Conservation (phyloP, 2,113 vertebrate species). For the Phyllopteryx taeniolatus region DNA sequence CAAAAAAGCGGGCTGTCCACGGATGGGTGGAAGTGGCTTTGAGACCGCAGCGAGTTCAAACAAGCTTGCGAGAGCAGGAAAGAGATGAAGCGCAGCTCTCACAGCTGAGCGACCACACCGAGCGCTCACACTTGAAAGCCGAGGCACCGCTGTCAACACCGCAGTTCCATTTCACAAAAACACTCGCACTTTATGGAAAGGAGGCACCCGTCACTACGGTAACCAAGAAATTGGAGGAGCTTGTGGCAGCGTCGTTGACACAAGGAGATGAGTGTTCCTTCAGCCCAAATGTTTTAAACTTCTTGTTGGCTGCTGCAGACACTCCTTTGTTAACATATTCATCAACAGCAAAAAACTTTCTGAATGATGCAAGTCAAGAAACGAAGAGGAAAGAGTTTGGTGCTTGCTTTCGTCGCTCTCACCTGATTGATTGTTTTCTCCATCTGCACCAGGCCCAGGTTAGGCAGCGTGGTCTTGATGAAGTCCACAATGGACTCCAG, state of each 20-base stretch:
- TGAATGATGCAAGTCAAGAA: not conserved
- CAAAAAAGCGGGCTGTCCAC: not conserved
- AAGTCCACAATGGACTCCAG: conserved; percentile 95
- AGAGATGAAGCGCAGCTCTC: conserved; percentile 1
- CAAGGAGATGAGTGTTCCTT: not conserved
- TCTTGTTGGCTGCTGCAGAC: not conserved
- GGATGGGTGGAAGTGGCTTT: not conserved
- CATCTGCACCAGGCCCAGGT: conserved; percentile 93
- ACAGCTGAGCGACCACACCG: conserved; percentile 2
- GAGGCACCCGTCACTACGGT: not conserved
- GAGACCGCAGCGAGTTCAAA: conserved; percentile 1
- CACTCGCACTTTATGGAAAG: not conserved
- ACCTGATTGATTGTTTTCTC: conserved; percentile 97
- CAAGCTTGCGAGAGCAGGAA: not conserved
- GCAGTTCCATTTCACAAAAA: conserved; percentile 1
- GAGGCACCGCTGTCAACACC: not conserved
- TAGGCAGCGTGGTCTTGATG: conserved; percentile 91
- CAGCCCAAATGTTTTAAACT: not conserved
- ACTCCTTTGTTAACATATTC: not conserved
- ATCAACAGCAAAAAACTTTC: not conserved
- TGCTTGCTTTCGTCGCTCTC: not conserved
- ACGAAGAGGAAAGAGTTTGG: not conserved
- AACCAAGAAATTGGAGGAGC: not conserved
- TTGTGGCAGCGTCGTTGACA: not conserved
- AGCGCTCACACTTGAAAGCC: not conserved